phyloP scores from a whole-genome alignment of 2,888 invertebrate species.

The Macaria notata region DNA sequence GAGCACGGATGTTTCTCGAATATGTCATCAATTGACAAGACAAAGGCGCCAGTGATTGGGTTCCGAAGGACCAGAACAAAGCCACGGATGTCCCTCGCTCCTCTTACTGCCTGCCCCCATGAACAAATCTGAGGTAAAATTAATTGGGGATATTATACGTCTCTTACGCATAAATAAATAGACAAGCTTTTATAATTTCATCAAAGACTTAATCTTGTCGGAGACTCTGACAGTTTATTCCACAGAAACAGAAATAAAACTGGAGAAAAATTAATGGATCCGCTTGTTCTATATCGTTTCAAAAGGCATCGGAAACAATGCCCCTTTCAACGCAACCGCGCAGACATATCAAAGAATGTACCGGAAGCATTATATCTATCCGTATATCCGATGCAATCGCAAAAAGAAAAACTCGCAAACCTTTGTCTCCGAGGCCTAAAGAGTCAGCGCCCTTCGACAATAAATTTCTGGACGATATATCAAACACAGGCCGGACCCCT shows the following conservation, averaged over 20 bases:
- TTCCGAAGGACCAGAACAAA: slow-evolving; percentile 41
- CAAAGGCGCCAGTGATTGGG: slow-evolving; percentile 53
- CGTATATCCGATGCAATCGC: slow-evolving; percentile 14
- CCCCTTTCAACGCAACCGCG: slow-evolving; percentile 19
- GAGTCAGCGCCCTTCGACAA: slow-evolving; percentile 42
- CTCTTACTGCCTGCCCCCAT: slow-evolving; percentile 34
- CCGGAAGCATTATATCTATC: slow-evolving; percentile 18
- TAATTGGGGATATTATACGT: slow-evolving; percentile 12
- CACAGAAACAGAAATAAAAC: neutral
- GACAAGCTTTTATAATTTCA: too few species aligned
- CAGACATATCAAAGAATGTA: slow-evolving; percentile 19
- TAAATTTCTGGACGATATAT: slow-evolving; percentile 55
- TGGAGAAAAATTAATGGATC: slow-evolving; percentile 15
- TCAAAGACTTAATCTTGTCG: too few species aligned
- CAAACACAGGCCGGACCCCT: slow-evolving; percentile 46
- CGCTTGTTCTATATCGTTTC: slow-evolving; percentile 13
- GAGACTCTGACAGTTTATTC: too few species aligned
- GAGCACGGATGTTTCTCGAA: slow-evolving; percentile 36
- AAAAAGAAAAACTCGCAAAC: slow-evolving; percentile 29
- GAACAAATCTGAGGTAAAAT: slow-evolving; percentile 33
- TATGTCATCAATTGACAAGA: slow-evolving; percentile 54
- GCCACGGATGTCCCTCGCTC: slow-evolving; percentile 39
- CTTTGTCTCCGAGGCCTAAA: slow-evolving; percentile 32
- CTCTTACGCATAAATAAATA: too few species aligned
- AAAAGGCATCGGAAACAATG: slow-evolving; percentile 19